Evolutionary conservation across 2,797 vertebrate species (phyloP).

Genomic region (Sciurus vulgaris): DNA sequence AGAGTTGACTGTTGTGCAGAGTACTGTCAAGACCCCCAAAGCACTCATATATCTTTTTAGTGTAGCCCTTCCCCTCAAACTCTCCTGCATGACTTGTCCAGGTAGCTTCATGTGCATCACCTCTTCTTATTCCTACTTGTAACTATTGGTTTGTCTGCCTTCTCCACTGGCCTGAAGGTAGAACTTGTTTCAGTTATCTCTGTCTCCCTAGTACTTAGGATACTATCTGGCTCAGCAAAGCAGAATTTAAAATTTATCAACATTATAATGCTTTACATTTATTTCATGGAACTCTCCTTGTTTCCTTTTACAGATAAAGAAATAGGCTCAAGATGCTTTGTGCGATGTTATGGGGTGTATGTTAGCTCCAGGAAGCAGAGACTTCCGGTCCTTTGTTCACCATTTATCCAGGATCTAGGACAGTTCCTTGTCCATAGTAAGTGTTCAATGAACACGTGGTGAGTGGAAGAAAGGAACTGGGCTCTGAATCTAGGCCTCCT

Average conservation of each 20-base stretch:
- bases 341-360: not conserved
- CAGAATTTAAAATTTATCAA: not conserved
- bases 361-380: not conserved
- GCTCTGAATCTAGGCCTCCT: not conserved
- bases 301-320: not conserved
- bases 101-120: no score
- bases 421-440: not conserved
- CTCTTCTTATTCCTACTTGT: not conserved
- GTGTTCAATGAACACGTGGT: not conserved
- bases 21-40: not conserved
- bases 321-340: not conserved
- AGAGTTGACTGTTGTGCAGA: not conserved
- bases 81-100: not conserved
- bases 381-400: not conserved
- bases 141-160: not conserved
- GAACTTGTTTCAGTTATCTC: not conserved
- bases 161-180: not conserved
- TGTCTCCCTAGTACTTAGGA: not conserved
- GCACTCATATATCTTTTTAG: not conserved
- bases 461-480: not conserved
- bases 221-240: not conserved
- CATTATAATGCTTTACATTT: not conserved
- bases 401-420: not conserved
- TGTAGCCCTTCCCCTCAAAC: not conserved
- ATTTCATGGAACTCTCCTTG: accelerated